phyloP scores from a whole-genome alignment of 1,140 invertebrate genomes.

The Drosophila repleta region DNA sequence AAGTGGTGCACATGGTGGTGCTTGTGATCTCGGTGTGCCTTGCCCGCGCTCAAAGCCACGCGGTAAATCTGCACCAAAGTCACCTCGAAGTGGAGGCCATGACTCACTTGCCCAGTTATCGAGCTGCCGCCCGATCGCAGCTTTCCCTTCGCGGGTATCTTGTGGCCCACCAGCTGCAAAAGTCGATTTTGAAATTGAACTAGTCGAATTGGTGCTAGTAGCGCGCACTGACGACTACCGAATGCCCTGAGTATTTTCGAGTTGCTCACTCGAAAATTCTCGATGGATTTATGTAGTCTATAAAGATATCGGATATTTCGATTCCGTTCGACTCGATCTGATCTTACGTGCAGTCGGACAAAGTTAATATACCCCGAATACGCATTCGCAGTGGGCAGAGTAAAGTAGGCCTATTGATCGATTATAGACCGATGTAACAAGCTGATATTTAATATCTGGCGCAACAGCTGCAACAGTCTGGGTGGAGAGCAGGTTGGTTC shows the following conservation, averaged over 20 bases:
- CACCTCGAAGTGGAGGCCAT: slow-evolving; percentile 90
- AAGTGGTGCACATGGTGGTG: slow-evolving; percentile 92
- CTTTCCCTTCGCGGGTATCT: slow-evolving; percentile 90
- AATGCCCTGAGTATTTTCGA: no score
- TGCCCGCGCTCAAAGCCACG: slow-evolving; percentile 91
- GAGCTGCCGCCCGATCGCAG: slow-evolving; percentile 88
- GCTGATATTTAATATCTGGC: slow-evolving; percentile 16
- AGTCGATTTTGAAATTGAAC: background rate
- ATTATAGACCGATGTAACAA: slow-evolving; percentile 3
- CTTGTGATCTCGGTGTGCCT: slow-evolving; percentile 92
- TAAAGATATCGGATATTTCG: no score
- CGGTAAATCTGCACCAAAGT: slow-evolving; percentile 91
- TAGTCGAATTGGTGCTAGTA: no score
- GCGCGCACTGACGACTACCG: no score
- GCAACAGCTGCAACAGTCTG: slow-evolving; percentile 6
- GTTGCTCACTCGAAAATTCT: no score
- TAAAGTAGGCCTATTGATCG: background rate
- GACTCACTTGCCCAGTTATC: slow-evolving; percentile 87
- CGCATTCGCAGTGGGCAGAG: no score
- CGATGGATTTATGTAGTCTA: no score
- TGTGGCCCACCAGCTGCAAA: slow-evolving; percentile 89
- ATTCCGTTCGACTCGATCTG: no score
- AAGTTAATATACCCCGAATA: no score
- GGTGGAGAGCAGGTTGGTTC: background rate
- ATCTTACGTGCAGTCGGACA: no score